Evolutionary conservation across 2,113 vertebrate species (phyloP).

Genomic region (Lagopus muta): DNA sequence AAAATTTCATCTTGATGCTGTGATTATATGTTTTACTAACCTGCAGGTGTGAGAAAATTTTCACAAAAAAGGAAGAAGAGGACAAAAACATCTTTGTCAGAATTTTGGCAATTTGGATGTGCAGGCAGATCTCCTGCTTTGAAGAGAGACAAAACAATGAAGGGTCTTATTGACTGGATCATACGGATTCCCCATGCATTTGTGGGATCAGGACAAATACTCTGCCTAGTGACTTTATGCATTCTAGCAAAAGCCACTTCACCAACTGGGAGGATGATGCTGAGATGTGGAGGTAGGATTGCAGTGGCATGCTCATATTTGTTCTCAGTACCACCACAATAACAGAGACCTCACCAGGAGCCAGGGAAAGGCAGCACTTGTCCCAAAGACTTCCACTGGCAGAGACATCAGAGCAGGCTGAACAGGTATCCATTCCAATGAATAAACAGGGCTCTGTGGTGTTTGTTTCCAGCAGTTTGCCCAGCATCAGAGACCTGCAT

Average conservation of each 20-base stretch:
- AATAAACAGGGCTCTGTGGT: accelerated
- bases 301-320: neutral
- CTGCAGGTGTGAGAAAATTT: neutral
- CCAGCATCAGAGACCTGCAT: neutral
- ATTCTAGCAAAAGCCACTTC: neutral
- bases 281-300: neutral
- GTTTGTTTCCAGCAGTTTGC: neutral
- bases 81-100: neutral
- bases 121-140: neutral
- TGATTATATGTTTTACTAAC: neutral
- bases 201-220: neutral
- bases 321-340: neutral
- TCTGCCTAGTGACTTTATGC: neutral
- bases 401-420: neutral
- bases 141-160: neutral
- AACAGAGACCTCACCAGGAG: neutral
- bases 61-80: neutral
- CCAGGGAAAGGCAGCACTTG: neutral
- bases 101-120: neutral
- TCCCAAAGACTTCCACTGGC: neutral
- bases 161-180: neutral
- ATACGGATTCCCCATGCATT: accelerated
- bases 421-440: neutral
- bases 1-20: neutral
- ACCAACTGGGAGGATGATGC: neutral